A percentile compares a stretch with the other conserved stretches of the same genome.
phyloP scores from a whole-genome alignment of 2,888 invertebrate genomes.

The Hypercompe scribonia region DNA sequence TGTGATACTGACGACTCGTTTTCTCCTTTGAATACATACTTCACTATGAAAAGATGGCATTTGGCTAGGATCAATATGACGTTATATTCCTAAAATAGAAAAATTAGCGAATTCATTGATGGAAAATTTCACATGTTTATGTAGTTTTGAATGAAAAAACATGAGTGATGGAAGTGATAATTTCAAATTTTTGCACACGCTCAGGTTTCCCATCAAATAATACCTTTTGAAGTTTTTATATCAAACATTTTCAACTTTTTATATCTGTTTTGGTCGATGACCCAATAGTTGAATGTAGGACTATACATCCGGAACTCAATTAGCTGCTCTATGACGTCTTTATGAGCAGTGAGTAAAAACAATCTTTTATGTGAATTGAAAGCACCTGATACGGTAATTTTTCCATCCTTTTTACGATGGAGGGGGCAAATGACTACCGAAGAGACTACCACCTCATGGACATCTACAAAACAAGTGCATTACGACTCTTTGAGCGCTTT shows the following conservation, averaged over 20 bases:
- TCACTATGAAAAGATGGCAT: not conserved
- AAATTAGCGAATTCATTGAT: conserved; percentile 25
- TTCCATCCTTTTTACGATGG: not conserved
- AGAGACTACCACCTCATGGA: too few relatives aligned
- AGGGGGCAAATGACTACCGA: not conserved
- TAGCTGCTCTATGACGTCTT: not conserved
- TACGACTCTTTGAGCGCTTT: too few relatives aligned
- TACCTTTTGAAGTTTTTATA: conserved; percentile 5
- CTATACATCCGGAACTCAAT: not conserved
- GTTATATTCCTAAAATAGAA: not conserved
- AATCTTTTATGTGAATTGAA: not conserved
- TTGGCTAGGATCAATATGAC: not conserved
- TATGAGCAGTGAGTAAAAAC: not conserved
- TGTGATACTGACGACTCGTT: too few relatives aligned
- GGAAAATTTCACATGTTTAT: conserved; percentile 33
- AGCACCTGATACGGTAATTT: not conserved
- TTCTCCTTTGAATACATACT: too few relatives aligned
- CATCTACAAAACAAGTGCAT: too few relatives aligned
- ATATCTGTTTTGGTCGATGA: conserved; percentile 6
- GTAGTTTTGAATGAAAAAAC: conserved; percentile 23
- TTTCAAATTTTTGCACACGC: conserved; percentile 1
- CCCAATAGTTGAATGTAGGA: not conserved
- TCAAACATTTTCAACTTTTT: conserved; percentile 7
- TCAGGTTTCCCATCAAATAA: not conserved
- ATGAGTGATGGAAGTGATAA: conserved; percentile 17